Evolutionary conservation across 2,797 vertebrate species (phyloP), one percentile per base, ranked within the genome.

Genomic region (Esox masquinongy): DNA sequence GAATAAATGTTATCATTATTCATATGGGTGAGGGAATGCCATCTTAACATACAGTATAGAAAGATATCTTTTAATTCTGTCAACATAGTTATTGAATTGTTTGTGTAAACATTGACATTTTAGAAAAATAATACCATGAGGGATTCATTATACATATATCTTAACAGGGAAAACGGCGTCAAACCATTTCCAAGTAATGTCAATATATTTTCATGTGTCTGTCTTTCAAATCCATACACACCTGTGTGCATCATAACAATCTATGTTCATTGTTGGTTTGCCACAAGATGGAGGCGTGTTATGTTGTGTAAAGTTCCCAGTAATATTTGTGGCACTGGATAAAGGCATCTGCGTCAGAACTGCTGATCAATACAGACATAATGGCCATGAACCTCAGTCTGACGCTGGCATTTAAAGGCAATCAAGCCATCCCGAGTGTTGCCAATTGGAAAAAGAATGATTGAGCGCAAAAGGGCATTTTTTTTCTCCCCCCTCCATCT

Each of bases 391-490:
- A 71, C 80, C 68, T 77, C 66, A 59, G 67, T 79, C 75, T 76
- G 72, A 77, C 72, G 82, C 73, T 84, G 81, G 72, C 79, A 86
- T 86, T 86, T 84, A 84, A 79, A 86, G 74, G 70, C 83, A 83
- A 84, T 84, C 81, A 80, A 68, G 74, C 68, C 64, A 70, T 68
- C 74, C 64, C 72, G 74, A 66, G 59, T 74, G 67, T 68, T 43
- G 70, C 73, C 70, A 49, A 82, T 75, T 47, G 31, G 51, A 67
- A 75, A 70, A 81, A 70, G 49, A 47, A 24, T 59, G 56, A 77
- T 22, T 34, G 31, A 73, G 79, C 78, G 72, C 43, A 63, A 26
- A 64, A 39, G 66, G 29, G 34, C 49, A 31, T 29, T 67, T 61
- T 39, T 68, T 68, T 24, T 14, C 12, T 5, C 43, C 43, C 43